These are phyloP conservation scores for Perdix hodgsoniae DNA, from an alignment of 2,797 vertebrate species.

Conservation along the genomic window DNA sequence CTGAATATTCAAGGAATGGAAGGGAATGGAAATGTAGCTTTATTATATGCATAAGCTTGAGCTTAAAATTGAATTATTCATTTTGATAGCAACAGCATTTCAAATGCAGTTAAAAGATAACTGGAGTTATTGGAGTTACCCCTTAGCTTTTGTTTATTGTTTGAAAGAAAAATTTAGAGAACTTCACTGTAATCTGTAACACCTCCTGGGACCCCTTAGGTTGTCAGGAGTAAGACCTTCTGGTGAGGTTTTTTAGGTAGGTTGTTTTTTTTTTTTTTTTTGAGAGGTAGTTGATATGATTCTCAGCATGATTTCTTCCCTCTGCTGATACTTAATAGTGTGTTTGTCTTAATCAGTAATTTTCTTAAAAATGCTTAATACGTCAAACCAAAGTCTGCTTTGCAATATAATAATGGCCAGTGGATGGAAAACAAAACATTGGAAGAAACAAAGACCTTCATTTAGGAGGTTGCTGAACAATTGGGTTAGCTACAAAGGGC, in stretches of 20 bases:
- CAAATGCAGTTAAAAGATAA: not conserved
- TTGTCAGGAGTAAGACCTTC: not conserved
- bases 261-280: too few species aligned
- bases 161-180: not conserved
- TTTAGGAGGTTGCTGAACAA: not conserved
- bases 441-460: not conserved
- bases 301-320: not conserved
- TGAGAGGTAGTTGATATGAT: not conserved
- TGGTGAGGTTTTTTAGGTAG: not conserved
- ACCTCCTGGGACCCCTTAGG: not conserved
- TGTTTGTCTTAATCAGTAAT: not conserved
- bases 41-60: not conserved
- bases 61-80: not conserved
- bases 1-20: not conserved
- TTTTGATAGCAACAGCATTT: not conserved
- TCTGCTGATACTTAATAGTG: not conserved
- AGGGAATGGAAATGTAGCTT: not conserved
- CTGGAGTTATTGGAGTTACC: not conserved
- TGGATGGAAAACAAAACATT: not conserved
- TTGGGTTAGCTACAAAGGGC: not conserved
- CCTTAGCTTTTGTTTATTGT: not conserved
- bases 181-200: not conserved
- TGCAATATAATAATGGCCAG: not conserved
- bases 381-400: not conserved
- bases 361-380: not conserved